Conservation (phyloP, 1,140 invertebrate species). For the Cotesia glomerata region DNA sequence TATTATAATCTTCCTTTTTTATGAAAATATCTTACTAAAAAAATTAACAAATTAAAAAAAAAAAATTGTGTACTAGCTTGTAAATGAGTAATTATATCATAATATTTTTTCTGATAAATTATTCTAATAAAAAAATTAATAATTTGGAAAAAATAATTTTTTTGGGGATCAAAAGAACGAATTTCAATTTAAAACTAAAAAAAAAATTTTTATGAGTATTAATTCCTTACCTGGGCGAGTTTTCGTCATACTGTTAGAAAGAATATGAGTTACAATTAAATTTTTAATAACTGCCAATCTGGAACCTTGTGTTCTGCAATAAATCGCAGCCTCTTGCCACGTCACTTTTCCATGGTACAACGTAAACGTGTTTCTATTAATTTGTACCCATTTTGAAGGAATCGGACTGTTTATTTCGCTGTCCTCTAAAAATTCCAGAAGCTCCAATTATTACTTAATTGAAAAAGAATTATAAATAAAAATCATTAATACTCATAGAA, state of each 20-base stretch:
- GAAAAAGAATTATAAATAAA: neutral
- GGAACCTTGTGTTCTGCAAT: constrained; percentile 40
- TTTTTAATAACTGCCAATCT: constrained; percentile 41
- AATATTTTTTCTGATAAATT: too few relatives aligned
- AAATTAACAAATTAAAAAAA: too few relatives aligned
- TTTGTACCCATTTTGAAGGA: constrained; percentile 41
- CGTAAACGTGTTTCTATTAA: constrained; percentile 36
- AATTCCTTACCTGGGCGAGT: constrained; percentile 37
- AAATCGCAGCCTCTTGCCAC: constrained; percentile 40
- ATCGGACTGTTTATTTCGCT: constrained; percentile 35
- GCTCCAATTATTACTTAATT: neutral
- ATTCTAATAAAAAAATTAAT: too few relatives aligned
- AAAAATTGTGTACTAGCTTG: too few relatives aligned
- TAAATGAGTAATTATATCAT: too few relatives aligned
- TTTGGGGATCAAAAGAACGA: neutral
- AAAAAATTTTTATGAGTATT: neutral
- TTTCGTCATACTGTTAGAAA: constrained; percentile 43
- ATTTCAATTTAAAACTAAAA: neutral
- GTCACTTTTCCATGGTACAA: constrained; percentile 43
- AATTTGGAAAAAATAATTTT: neutral
- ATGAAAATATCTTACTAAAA: too few relatives aligned
- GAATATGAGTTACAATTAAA: constrained; percentile 34
- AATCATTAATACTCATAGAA: neutral
- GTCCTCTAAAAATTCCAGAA: constrained; percentile 16
- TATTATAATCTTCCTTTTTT: too few relatives aligned